A percentile compares a stretch with the other conserved stretches of the same genome.
phyloP scores from a whole-genome alignment of 2,113 vertebrate genomes.

The Nothobranchius furzeri region DNA sequence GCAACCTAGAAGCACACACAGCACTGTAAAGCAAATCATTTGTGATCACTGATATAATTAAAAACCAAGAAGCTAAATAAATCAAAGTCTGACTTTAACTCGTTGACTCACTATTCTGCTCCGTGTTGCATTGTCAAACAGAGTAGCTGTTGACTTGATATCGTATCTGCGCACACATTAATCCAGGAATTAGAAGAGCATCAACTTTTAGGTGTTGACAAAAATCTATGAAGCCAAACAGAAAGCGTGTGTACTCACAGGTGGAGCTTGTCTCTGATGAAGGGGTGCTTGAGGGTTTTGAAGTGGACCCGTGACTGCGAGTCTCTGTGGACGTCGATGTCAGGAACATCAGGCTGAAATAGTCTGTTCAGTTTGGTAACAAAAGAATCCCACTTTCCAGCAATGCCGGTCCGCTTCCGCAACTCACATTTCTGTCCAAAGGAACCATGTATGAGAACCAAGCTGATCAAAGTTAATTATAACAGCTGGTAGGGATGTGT shows the following conservation, averaged over 20 bases:
- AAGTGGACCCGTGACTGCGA: slow-evolving; percentile 58
- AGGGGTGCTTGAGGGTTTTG: slow-evolving; percentile 89
- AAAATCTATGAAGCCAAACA: not conserved
- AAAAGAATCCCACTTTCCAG: slow-evolving; percentile 79
- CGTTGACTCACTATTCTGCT: slow-evolving; percentile 92
- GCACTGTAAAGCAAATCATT: not conserved
- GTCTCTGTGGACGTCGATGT: slow-evolving; percentile 72
- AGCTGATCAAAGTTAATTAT: too few species aligned
- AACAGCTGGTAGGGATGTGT: too few species aligned
- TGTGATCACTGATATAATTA: not conserved
- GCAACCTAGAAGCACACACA: slow-evolving; percentile 81
- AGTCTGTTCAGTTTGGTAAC: slow-evolving; percentile 83
- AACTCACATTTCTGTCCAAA: slow-evolving; percentile 86
- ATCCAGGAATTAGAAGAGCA: not conserved
- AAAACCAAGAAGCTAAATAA: not conserved
- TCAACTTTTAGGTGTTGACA: too few species aligned
- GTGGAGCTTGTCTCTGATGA: slow-evolving; percentile 94
- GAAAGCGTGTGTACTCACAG: slow-evolving; percentile 83
- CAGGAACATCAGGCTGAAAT: slow-evolving; percentile 87
- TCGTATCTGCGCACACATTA: slow-evolving; percentile 83
- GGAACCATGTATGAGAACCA: not conserved
- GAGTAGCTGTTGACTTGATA: slow-evolving; percentile 88
- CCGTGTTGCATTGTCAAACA: slow-evolving; percentile 93
- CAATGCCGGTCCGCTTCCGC: slow-evolving; percentile 83
- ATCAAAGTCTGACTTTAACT: not conserved